Base-by-base conservation (phyloP, 35 echinoderm and acorn worm genomes). In the Apostichopus californicus region DNA sequence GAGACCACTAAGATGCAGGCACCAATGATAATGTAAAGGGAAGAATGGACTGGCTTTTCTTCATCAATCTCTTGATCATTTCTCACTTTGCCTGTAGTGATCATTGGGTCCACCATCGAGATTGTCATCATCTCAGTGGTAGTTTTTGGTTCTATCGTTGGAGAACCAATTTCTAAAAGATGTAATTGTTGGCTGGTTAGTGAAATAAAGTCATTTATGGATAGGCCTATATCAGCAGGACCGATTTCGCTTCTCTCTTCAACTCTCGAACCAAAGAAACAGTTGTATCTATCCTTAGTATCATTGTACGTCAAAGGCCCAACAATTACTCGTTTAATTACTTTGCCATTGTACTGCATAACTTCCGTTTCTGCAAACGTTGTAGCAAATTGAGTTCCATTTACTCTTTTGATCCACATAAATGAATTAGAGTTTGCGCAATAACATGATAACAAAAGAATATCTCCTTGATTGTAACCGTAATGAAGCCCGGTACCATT, bases 381-480 rank as follows among this genome's bases (percentile, higher is more conserved):
- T 46, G 5, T 81, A 25, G 25, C 79, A 82, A 82, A 11, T 59
- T 85, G 54, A 53, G 54, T 53, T 22, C 81, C 81, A 15, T 58
- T 15, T 17, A 85, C 81, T 8, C 54, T 57, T 58, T 17, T 13
- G n/a, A 21, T 22, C 81, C 81, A 85, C 1, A 58, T 3, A 58
- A 54, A 85, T 8, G 14, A 56, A 58, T 7, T 14, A n/a, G 12
- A 3, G 6, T 55, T 23, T 20, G 7, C 0, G 5, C 81, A 85
- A 59, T 85, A 85, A 85, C 81, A 85, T 12, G 81, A 85, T 59
- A 85, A 58, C 81, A 85, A 85, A 6, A 85, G 55, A 8, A 17
- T 58, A 58, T 85, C 81, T 55, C 81, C 81, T 10, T 58, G 1
- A 3, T 10, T 59, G 81, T 85, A 85, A 18, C 5, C 4, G 4